Percentiles rank a stretch among this genome's conserved stretches.
These are phyloP conservation scores for Ammodramus savannarum DNA, from an alignment of 2,113 vertebrate species.

Conservation along the genomic window DNA sequence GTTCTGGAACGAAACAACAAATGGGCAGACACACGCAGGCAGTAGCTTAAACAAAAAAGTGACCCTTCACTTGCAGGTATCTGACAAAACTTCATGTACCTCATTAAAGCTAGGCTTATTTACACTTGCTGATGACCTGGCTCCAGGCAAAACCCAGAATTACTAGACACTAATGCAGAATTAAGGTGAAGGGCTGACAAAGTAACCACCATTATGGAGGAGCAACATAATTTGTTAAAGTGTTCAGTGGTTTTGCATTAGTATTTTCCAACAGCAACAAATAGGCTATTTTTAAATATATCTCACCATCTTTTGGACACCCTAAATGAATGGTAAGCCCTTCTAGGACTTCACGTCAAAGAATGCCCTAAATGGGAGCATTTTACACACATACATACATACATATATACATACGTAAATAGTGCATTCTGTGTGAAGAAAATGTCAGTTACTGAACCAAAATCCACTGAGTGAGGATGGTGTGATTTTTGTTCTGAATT, in stretches of 20 bases:
- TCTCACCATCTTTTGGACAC: not conserved
- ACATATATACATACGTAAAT: not conserved
- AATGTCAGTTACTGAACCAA: not conserved
- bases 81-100: not conserved
- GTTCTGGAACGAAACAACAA: not conserved
- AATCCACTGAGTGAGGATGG: not conserved
- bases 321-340: not conserved
- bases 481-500: not conserved
- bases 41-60: not conserved
- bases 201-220: not conserved
- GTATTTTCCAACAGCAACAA: not conserved
- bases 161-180: not conserved
- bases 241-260: constrained; percentile 1
- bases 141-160: not conserved
- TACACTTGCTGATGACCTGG: not conserved
- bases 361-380: not conserved
- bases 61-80: not conserved
- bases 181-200: not conserved
- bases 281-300: not conserved
- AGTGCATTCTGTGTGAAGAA: not conserved
- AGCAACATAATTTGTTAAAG: not conserved
- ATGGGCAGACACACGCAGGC: not conserved
- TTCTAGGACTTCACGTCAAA: not conserved
- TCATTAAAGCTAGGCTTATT: not conserved
- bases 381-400: too few species aligned